Evolutionary conservation across 2,797 vertebrate genomes (phyloP), one percentile per base, ranked within the genome.

Genomic region (Pampus argenteus): DNA sequence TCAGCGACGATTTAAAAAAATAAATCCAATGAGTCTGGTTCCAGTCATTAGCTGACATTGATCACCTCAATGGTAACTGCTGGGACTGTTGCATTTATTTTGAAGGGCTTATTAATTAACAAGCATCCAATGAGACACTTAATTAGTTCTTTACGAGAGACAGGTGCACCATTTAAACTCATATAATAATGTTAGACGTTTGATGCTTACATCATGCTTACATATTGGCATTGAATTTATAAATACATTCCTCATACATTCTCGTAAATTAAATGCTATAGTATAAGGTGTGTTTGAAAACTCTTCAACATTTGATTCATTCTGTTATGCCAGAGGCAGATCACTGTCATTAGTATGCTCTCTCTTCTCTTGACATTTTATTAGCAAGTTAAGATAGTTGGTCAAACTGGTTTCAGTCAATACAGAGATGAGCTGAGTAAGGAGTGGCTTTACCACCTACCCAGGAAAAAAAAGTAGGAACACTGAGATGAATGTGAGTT

Each of bases 321-420:
- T 17, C 3, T n/a, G 0, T 38, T 55, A 14, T 4, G 6, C 25
- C 47, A 26, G 29, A 63, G 22, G 9, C 3, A 22, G 23, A 6
- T 45, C 0, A 23, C 10, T 58, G 18, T 14, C 17, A 48, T 49
- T 23, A 9, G 14, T 1, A 6, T 13, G 3, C 28, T 36, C 2
- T 23, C 7, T 31, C 7, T 40, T 42, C 22, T 36, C 48, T 20
- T 28, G 15, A 34, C 29, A 48, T 49, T 17, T 15, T 10, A 14
- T 40, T 40, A 15, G 6, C 15, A 6, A 26, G 23, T 50, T 13
- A 1, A 26, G 20, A 18, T 2, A 36, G 34, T 36, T 13, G 1
- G 68, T 61, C 61, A 44, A 72, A 83, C 80, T 66, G 75, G 73
- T 74, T 77, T 29, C 31, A 40, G 36, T 15, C 36, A 15, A 6